These are phyloP conservation scores for Muscina levida DNA, from an alignment of 2,888 invertebrate genomes.

Conservation along the genomic window DNA sequence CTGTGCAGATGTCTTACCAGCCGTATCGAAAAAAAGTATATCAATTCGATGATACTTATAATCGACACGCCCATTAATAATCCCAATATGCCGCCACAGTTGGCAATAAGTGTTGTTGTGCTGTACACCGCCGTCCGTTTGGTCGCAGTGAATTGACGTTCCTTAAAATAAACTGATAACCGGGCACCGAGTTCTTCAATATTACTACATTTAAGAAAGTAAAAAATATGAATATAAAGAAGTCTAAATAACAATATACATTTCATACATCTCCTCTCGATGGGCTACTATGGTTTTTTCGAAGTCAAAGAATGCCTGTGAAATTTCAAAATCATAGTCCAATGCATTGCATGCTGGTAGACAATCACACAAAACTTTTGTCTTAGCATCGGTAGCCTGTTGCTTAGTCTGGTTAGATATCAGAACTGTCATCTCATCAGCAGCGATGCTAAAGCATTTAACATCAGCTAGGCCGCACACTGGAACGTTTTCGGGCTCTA, in stretches of 20 bases:
- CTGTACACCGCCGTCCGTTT: constrained; percentile 84
- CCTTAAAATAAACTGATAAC: constrained; percentile 84
- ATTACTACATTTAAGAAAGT: too few species aligned
- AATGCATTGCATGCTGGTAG: constrained; percentile 66
- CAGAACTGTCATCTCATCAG: constrained; percentile 58
- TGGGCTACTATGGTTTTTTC: constrained; percentile 47
- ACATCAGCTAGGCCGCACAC: constrained; percentile 73
- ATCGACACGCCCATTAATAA: constrained; percentile 71
- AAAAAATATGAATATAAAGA: too few species aligned
- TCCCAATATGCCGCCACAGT: constrained; percentile 83
- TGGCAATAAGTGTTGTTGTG: constrained; percentile 83
- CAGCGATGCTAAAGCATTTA: constrained; percentile 70
- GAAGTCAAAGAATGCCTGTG: constrained; percentile 58
- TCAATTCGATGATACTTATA: constrained; percentile 78
- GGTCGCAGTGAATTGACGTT: constrained; percentile 84
- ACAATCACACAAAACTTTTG: constrained; percentile 64
- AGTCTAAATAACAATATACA: constrained; percentile 31
- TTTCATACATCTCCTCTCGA: too few species aligned
- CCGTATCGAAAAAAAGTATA: constrained; percentile 80
- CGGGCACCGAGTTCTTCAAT: constrained; percentile 82
- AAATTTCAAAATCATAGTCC: constrained; percentile 66
- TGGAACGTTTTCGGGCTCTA: constrained; percentile 68
- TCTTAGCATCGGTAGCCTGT: constrained; percentile 14
- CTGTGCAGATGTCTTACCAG: constrained; percentile 45
- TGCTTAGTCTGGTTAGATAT: constrained; percentile 53